Percentiles rank a stretch among this genome's conserved stretches.
phyloP scores from a whole-genome alignment of 2,888 invertebrate species.

The Amitus sp. region DNA sequence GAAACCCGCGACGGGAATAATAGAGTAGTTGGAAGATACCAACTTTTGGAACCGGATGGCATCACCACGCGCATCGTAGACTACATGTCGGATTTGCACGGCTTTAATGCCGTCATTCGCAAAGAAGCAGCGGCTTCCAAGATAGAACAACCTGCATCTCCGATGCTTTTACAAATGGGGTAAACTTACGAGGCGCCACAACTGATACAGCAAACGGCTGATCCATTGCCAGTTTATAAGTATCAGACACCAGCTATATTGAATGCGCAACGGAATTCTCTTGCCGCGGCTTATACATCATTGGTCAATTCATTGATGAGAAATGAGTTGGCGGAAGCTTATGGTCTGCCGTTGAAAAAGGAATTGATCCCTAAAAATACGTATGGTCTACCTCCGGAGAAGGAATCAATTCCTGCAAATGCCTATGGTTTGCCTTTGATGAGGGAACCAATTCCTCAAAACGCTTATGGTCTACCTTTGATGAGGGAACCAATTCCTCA shows the following conservation, averaged over 20 bases:
- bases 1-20: slow-evolving; percentile 54
- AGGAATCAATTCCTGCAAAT: slow-evolving; percentile 4
- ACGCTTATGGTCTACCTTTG: slow-evolving; percentile 5
- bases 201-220: too few species aligned
- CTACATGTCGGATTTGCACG: slow-evolving; percentile 57
- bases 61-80: slow-evolving; percentile 60
- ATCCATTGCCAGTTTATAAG: neutral
- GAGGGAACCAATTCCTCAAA: neutral
- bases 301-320: too few species aligned
- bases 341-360: neutral
- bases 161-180: slow-evolving; percentile 14
- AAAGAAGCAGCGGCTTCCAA: slow-evolving; percentile 52
- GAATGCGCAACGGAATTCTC: too few species aligned
- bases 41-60: slow-evolving; percentile 66
- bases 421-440: slow-evolving; percentile 2
- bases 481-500: slow-evolving; percentile 14
- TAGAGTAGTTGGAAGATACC: slow-evolving; percentile 64
- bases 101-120: slow-evolving; percentile 61
- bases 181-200: neutral
- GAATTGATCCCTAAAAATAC: neutral
- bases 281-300: too few species aligned
- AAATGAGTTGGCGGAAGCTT: neutral
- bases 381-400: slow-evolving; percentile 18
- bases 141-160: slow-evolving; percentile 63
- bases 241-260: slow-evolving; percentile 4